Evolutionary conservation across 2,888 invertebrate species (phyloP).

Genomic region (Caenorhabditis sp.): DNA sequence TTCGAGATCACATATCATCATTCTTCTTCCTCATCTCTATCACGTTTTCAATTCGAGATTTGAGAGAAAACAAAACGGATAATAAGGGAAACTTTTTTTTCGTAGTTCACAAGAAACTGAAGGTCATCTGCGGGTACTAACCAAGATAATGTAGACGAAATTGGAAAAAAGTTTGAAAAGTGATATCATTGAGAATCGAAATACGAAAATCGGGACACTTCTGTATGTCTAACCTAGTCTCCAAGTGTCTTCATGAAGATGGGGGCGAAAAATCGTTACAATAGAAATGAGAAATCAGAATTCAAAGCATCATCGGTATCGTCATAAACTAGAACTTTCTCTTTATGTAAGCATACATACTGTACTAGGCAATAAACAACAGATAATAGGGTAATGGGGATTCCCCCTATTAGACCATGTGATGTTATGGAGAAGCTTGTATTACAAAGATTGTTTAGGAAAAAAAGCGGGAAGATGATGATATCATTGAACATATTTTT

Average conservation of each 20-base stretch:
- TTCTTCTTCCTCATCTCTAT: background rate
- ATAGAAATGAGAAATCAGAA: constrained; percentile 49
- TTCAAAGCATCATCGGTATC: constrained; percentile 26
- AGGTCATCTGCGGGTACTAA: background rate
- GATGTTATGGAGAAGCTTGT: background rate
- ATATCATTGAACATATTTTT: too few species aligned
- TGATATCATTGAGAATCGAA: constrained; percentile 5
- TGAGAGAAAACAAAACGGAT: too few species aligned
- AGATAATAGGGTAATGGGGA: background rate
- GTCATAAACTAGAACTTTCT: background rate
- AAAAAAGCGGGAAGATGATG: background rate
- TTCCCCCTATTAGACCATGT: background rate
- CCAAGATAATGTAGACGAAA: background rate
- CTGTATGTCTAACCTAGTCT: constrained; percentile 16
- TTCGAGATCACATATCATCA: constrained; percentile 3
- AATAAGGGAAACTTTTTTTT: too few species aligned
- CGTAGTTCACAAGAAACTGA: constrained; percentile 7
- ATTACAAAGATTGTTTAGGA: background rate
- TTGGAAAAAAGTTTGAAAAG: constrained; percentile 9
- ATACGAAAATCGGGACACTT: background rate
- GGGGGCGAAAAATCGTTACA: background rate
- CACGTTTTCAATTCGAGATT: constrained; percentile 6
- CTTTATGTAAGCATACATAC: background rate
- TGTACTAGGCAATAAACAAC: background rate
- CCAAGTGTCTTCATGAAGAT: too few species aligned